Percentiles rank a stretch among this genome's conserved stretches.
These are phyloP conservation scores for Harpegnathos saltator DNA, from an alignment of 1,140 invertebrate species.

Conservation along the genomic window DNA sequence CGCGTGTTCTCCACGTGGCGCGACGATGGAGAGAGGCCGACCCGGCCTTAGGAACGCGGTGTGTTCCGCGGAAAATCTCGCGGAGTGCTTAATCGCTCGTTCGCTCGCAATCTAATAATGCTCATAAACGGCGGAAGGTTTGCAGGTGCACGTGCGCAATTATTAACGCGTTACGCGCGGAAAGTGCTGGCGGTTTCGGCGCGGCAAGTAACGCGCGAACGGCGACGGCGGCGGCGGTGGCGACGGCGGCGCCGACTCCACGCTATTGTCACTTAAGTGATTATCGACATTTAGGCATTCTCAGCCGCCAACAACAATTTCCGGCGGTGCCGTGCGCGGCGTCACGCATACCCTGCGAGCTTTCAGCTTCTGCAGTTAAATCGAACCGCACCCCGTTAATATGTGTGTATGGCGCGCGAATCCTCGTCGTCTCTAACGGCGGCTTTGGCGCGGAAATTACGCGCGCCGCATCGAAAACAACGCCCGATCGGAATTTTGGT, in stretches of 20 bases:
- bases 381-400: constrained; percentile 55
- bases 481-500: too few species aligned
- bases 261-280: constrained; percentile 70
- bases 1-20: background rate
- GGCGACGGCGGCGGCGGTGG: constrained; percentile 19
- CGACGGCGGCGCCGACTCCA: constrained; percentile 30
- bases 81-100: background rate
- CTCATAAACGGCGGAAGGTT: constrained; percentile 46
- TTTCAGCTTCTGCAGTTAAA: constrained; percentile 52
- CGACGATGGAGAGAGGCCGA: background rate
- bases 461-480: background rate
- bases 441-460: background rate
- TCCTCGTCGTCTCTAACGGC: too few species aligned
- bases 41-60: background rate
- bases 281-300: constrained; percentile 75
- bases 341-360: background rate
- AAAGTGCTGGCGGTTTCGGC: background rate
- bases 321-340: constrained; percentile 26
- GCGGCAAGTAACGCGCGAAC: constrained; percentile 60
- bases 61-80: constrained; percentile 51
- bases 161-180: constrained; percentile 60
- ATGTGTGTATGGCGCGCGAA: background rate
- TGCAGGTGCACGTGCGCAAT: constrained; percentile 32
- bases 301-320: constrained; percentile 70
- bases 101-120: constrained; percentile 68